phyloP scores from a whole-genome alignment of 2,888 invertebrate species.

The Campaea margaritaria region DNA sequence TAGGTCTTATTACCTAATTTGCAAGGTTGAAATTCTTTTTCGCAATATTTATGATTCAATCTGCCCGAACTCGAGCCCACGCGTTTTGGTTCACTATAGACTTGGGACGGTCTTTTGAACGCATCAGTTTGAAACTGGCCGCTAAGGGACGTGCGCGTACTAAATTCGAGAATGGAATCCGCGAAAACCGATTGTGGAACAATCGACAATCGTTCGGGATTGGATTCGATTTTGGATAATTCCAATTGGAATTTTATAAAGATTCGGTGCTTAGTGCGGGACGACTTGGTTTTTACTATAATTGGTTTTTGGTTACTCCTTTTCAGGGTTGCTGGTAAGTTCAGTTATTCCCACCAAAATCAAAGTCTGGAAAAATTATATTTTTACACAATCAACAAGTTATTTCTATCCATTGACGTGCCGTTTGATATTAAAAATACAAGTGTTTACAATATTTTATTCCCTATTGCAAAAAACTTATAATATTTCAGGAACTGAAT shows the following conservation, averaged over 20 bases:
- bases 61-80: conserved; percentile 60
- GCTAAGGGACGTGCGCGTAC: conserved; percentile 69
- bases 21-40: conserved; percentile 56
- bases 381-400: too few species aligned
- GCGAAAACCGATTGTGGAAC: conserved; percentile 34
- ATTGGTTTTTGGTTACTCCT: conserved; percentile 16
- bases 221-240: conserved; percentile 22
- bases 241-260: conserved; percentile 7
- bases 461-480: too few species aligned
- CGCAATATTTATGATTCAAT: conserved; percentile 59
- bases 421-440: too few species aligned
- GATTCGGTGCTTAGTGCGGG: conserved; percentile 34
- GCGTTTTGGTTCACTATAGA: conserved; percentile 70
- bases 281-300: conserved; percentile 4
- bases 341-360: conserved; percentile 2
- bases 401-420: too few species aligned
- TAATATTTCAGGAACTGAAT: too few species aligned
- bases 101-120: conserved; percentile 62
- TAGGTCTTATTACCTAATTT: conserved; percentile 44
- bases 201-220: conserved; percentile 7
- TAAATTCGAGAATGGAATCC: conserved; percentile 45
- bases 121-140: conserved; percentile 66
- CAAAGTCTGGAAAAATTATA: too few species aligned
- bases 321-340: conserved; percentile 33
- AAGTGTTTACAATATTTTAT: too few species aligned